phyloP scores from a whole-genome alignment of 1,140 invertebrate species.

The Drosophila malerkotliana region DNA sequence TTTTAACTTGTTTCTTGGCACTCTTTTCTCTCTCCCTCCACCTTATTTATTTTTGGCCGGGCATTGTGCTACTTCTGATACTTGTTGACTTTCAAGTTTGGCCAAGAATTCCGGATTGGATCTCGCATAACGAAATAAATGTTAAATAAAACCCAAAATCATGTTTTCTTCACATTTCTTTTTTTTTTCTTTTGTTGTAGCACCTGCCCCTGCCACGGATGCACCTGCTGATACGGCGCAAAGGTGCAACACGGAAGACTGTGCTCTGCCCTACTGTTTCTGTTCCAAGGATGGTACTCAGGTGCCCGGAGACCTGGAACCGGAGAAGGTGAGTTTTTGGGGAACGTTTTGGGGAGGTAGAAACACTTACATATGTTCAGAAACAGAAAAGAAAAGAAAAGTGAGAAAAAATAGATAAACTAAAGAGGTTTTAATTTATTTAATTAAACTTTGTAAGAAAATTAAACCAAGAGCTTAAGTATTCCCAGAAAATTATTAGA shows the following conservation, averaged over 20 bases:
- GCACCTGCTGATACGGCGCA: conserved; percentile 90
- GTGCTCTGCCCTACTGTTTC: conserved; percentile 95
- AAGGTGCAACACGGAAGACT: conserved; percentile 90
- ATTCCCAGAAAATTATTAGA: too few relatives aligned
- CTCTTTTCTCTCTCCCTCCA: conserved; percentile 12
- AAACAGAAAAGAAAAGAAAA: too few relatives aligned
- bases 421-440: too few relatives aligned
- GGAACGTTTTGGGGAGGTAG: too few relatives aligned
- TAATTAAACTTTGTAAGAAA: too few relatives aligned
- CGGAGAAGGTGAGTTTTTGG: conserved; percentile 88
- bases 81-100: conserved; percentile 70
- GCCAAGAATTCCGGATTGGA: conserved; percentile 39
- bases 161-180: conserved; percentile 1
- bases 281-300: conserved; percentile 95
- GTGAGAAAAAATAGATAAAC: too few relatives aligned
- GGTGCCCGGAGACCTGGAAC: conserved; percentile 92
- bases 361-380: too few relatives aligned
- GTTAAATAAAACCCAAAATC: conserved; percentile 72
- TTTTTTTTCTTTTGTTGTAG: conserved; percentile 82
- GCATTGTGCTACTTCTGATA: conserved; percentile 62
- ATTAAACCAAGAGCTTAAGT: too few relatives aligned
- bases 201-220: conserved; percentile 91
- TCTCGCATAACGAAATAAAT: conserved; percentile 63
- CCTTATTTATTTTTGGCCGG: conserved; percentile 75
- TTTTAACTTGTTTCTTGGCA: conserved; percentile 77